Evolutionary conservation across 2,113 vertebrate species (phyloP), one percentile per base, ranked within the genome.

Genomic region (Ahaetulla prasina): DNA sequence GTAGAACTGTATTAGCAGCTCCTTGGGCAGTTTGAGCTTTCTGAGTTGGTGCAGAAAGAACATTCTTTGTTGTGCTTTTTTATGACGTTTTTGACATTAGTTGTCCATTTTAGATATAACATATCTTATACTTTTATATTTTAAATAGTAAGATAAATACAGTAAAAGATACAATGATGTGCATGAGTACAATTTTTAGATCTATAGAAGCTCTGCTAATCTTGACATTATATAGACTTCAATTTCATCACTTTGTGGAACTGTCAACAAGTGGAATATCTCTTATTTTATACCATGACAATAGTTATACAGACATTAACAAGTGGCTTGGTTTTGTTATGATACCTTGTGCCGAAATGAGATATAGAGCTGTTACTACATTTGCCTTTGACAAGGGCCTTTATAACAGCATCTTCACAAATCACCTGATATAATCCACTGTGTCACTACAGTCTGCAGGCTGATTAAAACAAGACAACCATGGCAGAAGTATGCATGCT

Each of bases 301-400:
- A 35, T 85, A n/a, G 14, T 93, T 52, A 49, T 16, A 55, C 54
- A 2, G n/a, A 68, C 45, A 43, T 60, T 47, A 80, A 74, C 43
- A 49, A 92, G 94, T 87, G 91, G 57, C 87, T 3, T 68, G 0
- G 35, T 55, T 91, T 91, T 80, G 0, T 4, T 88, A 43, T 12
- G 1, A 39, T 35, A 43, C 1, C 25, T 6, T 3, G 9, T 68
- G 57, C 90, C 93, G 50, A 9, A 0, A 39, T 88, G 74, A 43
- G 2, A 39, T 63, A 63, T 0, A 0, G 80, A 1, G 47, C 49
- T 88, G 54, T 94, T 35, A 85, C 86, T 93, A n/a, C 47, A 89
- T 88, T 91, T 93, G 27, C 92, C 90, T 95, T 80, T 90, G 60
- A 94, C 93, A 95, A 88, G 5, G 88, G 92, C 80, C 94, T 89